Conservation (phyloP, 1,140 invertebrate species). For the Zophobas morio region DNA sequence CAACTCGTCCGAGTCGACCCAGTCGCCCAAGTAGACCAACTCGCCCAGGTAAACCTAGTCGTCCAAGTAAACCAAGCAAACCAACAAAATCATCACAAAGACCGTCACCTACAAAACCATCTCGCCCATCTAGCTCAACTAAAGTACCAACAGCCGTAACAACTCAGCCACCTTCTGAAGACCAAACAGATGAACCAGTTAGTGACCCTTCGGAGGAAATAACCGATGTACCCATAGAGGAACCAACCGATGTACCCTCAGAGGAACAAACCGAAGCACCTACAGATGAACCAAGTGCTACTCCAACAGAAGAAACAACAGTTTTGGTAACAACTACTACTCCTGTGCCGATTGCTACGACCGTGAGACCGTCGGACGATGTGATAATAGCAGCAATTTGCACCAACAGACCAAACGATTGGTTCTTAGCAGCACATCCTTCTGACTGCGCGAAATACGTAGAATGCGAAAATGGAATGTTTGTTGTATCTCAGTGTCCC, state of each 20-base stretch:
- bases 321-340: neutral
- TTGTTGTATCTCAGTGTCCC: constrained; percentile 66
- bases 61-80: neutral
- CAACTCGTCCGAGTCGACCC: neutral
- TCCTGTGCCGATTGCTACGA: constrained; percentile 5
- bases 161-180: neutral
- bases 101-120: too few species aligned
- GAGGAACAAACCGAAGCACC: neutral
- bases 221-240: neutral
- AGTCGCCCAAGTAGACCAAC: constrained; percentile 9
- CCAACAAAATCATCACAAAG: neutral
- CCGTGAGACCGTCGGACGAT: constrained; percentile 10
- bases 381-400: constrained; percentile 26
- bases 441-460: constrained; percentile 40
- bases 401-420: constrained; percentile 3
- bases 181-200: neutral
- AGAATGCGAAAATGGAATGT: constrained; percentile 37
- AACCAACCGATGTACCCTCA: neutral
- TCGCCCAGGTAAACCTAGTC: neutral
- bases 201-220: neutral
- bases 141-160: neutral
- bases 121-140: too few species aligned
- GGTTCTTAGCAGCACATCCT: constrained; percentile 49
- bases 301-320: constrained; percentile 1
- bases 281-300: neutral